Percentiles rank a stretch among this genome's conserved stretches.
Evolutionary conservation across 2,797 vertebrate genomes (phyloP).

Genomic region (Babyrousa celebensis): DNA sequence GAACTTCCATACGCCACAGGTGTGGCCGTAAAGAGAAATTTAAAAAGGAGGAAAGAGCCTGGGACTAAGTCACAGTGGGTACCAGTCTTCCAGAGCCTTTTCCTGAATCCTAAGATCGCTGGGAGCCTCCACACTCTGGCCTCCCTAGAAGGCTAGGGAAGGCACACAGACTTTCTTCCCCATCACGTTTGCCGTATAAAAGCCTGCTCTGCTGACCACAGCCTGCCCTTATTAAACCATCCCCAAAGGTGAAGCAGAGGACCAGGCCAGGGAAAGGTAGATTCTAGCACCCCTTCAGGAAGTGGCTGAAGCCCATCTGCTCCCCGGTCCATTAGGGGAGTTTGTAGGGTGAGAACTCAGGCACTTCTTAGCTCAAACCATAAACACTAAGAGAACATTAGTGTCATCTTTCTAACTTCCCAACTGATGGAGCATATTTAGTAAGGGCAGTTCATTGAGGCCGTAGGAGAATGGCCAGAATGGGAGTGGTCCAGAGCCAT

Average conservation of each 20-base stretch:
- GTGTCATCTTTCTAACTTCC: neutral
- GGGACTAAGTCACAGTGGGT: neutral
- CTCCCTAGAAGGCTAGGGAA: neutral
- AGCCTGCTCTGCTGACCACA: neutral
- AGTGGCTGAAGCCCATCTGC: neutral
- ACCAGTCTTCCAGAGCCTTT: neutral
- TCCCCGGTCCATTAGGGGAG: neutral
- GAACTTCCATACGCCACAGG: no score
- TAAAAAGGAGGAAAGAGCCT: neutral
- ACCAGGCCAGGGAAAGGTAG: neutral
- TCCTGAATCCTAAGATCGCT: neutral
- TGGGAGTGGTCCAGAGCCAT: neutral
- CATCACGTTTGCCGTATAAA: neutral
- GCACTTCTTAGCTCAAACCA: slow-evolving; percentile 1
- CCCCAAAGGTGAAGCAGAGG: neutral
- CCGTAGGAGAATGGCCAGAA: neutral
- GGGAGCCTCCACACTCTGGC: no score
- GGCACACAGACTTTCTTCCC: neutral
- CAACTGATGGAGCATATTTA: neutral
- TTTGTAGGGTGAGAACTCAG: neutral
- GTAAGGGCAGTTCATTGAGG: neutral
- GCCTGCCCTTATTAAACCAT: neutral
- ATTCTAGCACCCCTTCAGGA: neutral
- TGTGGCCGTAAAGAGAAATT: no score
- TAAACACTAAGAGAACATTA: neutral